Evolutionary conservation across 1,140 invertebrate species (phyloP).

Genomic region (Drosophila takahashii): DNA sequence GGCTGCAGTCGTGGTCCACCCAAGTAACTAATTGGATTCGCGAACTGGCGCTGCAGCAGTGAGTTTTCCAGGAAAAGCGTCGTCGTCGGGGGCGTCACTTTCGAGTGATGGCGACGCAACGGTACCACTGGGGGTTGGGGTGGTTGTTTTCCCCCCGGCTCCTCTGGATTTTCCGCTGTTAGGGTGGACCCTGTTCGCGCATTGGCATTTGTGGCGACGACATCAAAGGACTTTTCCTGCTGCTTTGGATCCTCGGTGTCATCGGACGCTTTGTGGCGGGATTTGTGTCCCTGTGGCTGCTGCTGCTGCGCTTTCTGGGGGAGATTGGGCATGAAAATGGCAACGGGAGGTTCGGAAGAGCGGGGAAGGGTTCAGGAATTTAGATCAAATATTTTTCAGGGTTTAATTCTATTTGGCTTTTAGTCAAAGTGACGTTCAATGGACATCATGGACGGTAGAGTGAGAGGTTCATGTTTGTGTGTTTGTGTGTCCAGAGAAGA

Average conservation of each 20-base stretch:
- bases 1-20: slow-evolving; percentile 87
- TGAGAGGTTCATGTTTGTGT: slow-evolving; percentile 25
- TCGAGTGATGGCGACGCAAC: slow-evolving; percentile 31
- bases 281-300: slow-evolving; percentile 62
- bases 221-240: slow-evolving; percentile 61
- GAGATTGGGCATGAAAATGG: slow-evolving; percentile 55
- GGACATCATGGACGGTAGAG: slow-evolving; percentile 43
- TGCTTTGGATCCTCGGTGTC: slow-evolving; percentile 50
- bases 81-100: slow-evolving; percentile 33
- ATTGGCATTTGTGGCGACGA: slow-evolving; percentile 61
- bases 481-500: slow-evolving; percentile 40
- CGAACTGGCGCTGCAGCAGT: slow-evolving; percentile 86
- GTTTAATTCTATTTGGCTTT: slow-evolving; percentile 81
- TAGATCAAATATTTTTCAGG: slow-evolving; percentile 78
- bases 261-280: slow-evolving; percentile 75
- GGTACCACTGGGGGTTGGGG: slow-evolving; percentile 7
- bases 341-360: neutral
- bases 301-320: slow-evolving; percentile 52
- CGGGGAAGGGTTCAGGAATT: slow-evolving; percentile 27
- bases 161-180: slow-evolving; percentile 10
- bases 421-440: slow-evolving; percentile 62
- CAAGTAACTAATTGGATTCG: slow-evolving; percentile 90
- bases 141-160: slow-evolving; percentile 1
- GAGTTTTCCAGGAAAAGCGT: slow-evolving; percentile 66
- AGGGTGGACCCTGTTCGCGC: slow-evolving; percentile 38